Percentiles rank a stretch among this genome's conserved stretches.
Evolutionary conservation across 2,888 invertebrate species (phyloP).

Genomic region (Drosophila limbata): DNA sequence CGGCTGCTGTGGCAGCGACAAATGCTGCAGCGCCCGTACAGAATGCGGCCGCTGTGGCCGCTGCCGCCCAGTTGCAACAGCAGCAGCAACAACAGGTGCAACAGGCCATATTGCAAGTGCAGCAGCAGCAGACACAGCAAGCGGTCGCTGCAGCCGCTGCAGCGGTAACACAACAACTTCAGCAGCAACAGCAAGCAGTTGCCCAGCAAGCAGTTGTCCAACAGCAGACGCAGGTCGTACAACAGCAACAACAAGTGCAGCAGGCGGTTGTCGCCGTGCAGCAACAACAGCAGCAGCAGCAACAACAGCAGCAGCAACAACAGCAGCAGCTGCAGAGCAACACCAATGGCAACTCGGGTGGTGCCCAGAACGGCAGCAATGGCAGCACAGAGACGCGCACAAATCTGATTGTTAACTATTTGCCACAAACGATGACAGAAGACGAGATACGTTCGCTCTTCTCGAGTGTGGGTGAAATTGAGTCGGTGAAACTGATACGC

Average conservation of each 20-base stretch:
- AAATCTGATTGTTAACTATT: constrained; percentile 99
- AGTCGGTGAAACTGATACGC: constrained; percentile 99
- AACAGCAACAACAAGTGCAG: constrained; percentile 82
- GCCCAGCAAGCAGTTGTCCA: constrained; percentile 72
- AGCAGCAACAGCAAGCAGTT: constrained; percentile 83
- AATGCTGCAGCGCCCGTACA: constrained; percentile 76
- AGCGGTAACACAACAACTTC: constrained; percentile 80
- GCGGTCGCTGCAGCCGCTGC: constrained; percentile 80
- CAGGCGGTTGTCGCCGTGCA: constrained; percentile 75
- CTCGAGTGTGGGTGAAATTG: constrained; percentile 99
- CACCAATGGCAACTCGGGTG: constrained; percentile 73
- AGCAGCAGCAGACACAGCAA: constrained; percentile 84
- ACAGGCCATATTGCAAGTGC: constrained; percentile 84
- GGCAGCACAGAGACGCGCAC: constrained; percentile 97
- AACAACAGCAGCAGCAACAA: constrained; percentile 72
- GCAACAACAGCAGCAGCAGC: constrained; percentile 71
- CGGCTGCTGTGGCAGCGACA: constrained; percentile 82
- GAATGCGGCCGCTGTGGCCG: constrained; percentile 80
- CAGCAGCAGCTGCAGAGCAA: constrained; percentile 76
- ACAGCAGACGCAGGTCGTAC: constrained; percentile 72
- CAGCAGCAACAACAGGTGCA: constrained; percentile 84
- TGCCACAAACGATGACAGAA: constrained; percentile 99
- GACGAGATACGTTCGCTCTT: constrained; percentile 99
- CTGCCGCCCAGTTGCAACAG: constrained; percentile 78
- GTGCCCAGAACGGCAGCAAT: constrained; percentile 76